phyloP scores from a whole-genome alignment of 2,797 vertebrate species.

The Pyrocephalus nanus region DNA sequence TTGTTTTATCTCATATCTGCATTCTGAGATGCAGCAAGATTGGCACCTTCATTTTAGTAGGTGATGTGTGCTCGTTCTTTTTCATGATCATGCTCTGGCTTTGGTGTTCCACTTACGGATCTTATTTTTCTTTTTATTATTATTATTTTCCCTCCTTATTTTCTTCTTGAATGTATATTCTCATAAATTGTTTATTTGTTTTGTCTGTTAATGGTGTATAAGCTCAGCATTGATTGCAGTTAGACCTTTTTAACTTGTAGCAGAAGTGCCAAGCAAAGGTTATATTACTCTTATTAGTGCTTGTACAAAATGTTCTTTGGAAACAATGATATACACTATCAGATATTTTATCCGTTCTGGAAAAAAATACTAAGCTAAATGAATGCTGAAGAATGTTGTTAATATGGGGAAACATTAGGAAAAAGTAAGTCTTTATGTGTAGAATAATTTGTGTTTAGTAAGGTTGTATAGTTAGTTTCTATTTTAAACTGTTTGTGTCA shows the following conservation, averaged over 20 bases:
- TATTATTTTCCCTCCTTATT: background rate
- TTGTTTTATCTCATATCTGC: background rate
- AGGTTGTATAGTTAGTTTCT: background rate
- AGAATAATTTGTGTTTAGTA: slow-evolving; percentile 24
- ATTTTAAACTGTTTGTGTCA: background rate
- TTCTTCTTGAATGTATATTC: slow-evolving; percentile 66
- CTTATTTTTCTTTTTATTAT: background rate
- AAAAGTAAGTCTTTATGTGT: slow-evolving; percentile 38
- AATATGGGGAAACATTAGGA: slow-evolving; percentile 39
- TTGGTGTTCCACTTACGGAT: background rate
- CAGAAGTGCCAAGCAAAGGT: background rate
- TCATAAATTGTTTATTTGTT: slow-evolving; percentile 15
- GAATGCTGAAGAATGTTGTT: slow-evolving; percentile 61
- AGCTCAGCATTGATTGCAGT: slow-evolving; percentile 55
- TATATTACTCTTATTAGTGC: slow-evolving; percentile 29
- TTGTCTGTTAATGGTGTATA: slow-evolving; percentile 34
- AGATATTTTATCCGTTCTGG: slow-evolving; percentile 66
- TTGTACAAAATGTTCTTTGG: slow-evolving; percentile 64
- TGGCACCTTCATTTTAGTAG: background rate
- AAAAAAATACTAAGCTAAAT: slow-evolving; percentile 48
- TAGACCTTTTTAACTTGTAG: slow-evolving; percentile 30
- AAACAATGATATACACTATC: slow-evolving; percentile 64
- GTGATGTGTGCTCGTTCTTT: background rate
- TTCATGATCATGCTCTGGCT: background rate
- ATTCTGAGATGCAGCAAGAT: background rate